These are phyloP conservation scores for Folsomia candida DNA, from an alignment of 2,888 invertebrate species.

Conservation along the genomic window DNA sequence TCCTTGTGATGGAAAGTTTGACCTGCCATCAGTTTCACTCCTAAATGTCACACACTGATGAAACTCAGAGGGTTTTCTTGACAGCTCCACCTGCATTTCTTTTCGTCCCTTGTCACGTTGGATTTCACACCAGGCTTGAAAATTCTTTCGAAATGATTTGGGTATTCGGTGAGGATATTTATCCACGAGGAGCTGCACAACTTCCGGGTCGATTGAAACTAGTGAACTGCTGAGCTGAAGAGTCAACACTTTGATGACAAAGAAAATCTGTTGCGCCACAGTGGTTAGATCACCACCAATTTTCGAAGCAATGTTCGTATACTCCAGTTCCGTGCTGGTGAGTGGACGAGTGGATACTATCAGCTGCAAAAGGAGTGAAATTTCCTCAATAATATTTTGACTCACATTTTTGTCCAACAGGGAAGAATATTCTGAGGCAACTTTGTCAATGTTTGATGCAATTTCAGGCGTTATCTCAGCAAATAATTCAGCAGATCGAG, in stretches of 20 bases:
- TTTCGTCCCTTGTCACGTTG: constrained; percentile 19
- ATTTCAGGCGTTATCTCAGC: constrained; percentile 27
- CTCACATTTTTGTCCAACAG: constrained; percentile 39
- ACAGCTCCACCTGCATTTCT: constrained; percentile 13
- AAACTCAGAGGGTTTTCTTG: constrained; percentile 49
- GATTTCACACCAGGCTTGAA: constrained; percentile 32
- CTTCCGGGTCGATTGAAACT: constrained; percentile 27
- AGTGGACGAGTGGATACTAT: constrained; percentile 18
- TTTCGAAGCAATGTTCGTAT: background rate
- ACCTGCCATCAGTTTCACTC: constrained; percentile 77
- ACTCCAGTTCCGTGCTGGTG: background rate
- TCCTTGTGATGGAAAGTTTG: constrained; percentile 71
- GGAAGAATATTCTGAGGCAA: constrained; percentile 33
- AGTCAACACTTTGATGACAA: constrained; percentile 41
- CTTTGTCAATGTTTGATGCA: constrained; percentile 22
- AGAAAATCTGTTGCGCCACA: constrained; percentile 36
- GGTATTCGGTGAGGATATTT: constrained; percentile 46
- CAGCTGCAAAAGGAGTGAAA: constrained; percentile 43
- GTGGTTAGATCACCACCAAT: constrained; percentile 17
- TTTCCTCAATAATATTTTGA: constrained; percentile 38
- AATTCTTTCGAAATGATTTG: constrained; percentile 34
- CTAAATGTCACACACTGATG: constrained; percentile 76
- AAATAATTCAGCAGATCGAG: constrained; percentile 37
- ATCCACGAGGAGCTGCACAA: constrained; percentile 36
- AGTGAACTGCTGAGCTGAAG: constrained; percentile 31